Base-by-base conservation (phyloP, 2,888 invertebrate species). In the Dorcus parallelipipedus region DNA sequence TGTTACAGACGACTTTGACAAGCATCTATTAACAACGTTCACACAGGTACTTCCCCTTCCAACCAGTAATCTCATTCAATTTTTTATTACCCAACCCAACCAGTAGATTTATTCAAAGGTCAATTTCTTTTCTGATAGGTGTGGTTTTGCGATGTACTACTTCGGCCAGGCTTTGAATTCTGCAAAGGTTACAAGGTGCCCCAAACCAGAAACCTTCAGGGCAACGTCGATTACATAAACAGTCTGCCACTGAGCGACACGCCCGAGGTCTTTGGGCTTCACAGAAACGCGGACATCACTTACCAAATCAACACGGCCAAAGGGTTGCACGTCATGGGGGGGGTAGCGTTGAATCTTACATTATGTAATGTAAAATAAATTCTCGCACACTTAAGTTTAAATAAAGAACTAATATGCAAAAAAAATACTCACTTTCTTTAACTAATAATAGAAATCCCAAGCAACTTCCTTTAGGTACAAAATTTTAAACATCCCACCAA, bases 1-100 rank as follows among this genome's bases (percentile, higher is more conserved):
- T 67, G 97, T 97, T 0, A 97, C 97, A 0, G 97, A 97, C 73
- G 97, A 97, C 76, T 97, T 95, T 74, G 97, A 97, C 79, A 97
- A 97, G 78, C 85, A 96, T 38, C 81, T 97, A 20, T 79, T 97
- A 42, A 94, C 91, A 23, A 96, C 97, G 0, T 97, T 97, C 73
- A 94, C 95, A 0, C 90, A 93, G 71, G 77, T 58, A 52, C 26
- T 33, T 33, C 26, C 26, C 26, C 26, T 33, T 33, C 26, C 20
- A 33, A 48, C 40, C 49, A 7, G 14, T 52, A 41, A 9, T 40
- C 14, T 14, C 14, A 14, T 14, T 14, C 14, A 14, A 14, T 14
- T 14, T 14, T 14, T 14, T 14, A 14, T 14, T 14, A 14, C 14
- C 14, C 14, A 14, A 14, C 14, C 26, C 20, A 33, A 48, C 40